These are phyloP conservation scores for Coenonympha glycerion DNA, from an alignment of 2,888 invertebrate genomes.

Conservation along the genomic window DNA sequence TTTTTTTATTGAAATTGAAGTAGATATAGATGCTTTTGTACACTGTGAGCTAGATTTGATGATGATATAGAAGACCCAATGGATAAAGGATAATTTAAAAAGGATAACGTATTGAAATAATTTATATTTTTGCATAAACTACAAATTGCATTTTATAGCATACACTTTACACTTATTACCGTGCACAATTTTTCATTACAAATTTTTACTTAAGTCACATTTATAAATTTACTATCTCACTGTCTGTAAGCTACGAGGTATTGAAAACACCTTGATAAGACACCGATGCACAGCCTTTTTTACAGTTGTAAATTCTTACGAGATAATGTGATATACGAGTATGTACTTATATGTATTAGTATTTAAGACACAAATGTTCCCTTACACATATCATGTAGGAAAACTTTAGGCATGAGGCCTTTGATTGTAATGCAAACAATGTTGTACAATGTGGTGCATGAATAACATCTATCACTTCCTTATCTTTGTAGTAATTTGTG, in stretches of 20 bases:
- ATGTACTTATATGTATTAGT: too few species aligned
- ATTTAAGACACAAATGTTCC: slow-evolving; percentile 10
- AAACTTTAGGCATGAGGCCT: slow-evolving; percentile 23
- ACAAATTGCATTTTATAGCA: slow-evolving; percentile 13
- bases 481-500: slow-evolving; percentile 30
- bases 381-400: slow-evolving; percentile 7
- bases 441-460: slow-evolving; percentile 70
- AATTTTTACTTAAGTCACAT: too few species aligned
- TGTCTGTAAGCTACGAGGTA: too few species aligned
- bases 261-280: too few species aligned
- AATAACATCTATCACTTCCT: slow-evolving; percentile 70
- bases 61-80: background rate
- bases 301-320: background rate
- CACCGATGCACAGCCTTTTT: background rate
- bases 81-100: background rate
- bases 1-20: slow-evolving; percentile 15
- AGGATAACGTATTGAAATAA: too few species aligned
- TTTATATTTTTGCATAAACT: slow-evolving; percentile 2
- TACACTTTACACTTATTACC: slow-evolving; percentile 6
- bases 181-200: too few species aligned
- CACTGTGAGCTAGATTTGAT: slow-evolving; percentile 35
- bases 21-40: slow-evolving; percentile 47
- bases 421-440: slow-evolving; percentile 28
- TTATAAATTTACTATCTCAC: too few species aligned
- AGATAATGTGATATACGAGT: background rate